Base-by-base conservation (phyloP, 2,797 vertebrate species). In the Falco columbarius region DNA sequence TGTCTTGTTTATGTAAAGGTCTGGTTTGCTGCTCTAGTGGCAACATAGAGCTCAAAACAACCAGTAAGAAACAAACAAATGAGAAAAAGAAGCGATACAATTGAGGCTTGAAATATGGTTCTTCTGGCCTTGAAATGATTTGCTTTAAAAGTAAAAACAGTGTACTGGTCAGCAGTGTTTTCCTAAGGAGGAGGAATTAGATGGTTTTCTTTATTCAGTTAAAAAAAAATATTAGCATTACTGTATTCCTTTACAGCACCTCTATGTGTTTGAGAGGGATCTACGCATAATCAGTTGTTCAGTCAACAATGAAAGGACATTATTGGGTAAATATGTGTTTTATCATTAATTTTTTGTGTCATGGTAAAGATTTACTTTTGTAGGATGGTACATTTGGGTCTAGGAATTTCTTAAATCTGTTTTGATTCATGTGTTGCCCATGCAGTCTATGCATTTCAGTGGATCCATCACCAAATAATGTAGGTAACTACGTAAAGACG, bases 241-340 rank as follows among this genome's bases (percentile, higher is more conserved):
- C 36, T 85, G 3, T 94, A 12, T 97, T 93, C 96, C 85, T 97
- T 96, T 93, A 68, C 96, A 99, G 99, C 98, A 99, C 93, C 98
- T 99, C 81, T 99, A 99, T 97, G 98, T 98, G 21, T 99, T 99
- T 97, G 99, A 99, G 98, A 99, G 98, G 98, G 98, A 99, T 95
- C 98, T 99, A 89, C 97, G 94, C 95, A 98, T 99, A 93, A 98
- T 99, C 98, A 99, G 99, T 97, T 99, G 99, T 94, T 99, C 99
- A 2, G 90, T 99, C 94, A 99, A 99, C 98, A 98, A 95, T 75
- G 99, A 99, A 95, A 99, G 98, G 97, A 99, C 99, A 0, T 98
- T 99, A 94, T 95, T 99, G 93, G 99, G 99, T 99, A 98, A 98
- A 95, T 96, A 91, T 15, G 18, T 56, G 51, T 79, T 97, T 83